Evolutionary conservation across 2,888 invertebrate species (phyloP).

Genomic region (Globia sparganii): DNA sequence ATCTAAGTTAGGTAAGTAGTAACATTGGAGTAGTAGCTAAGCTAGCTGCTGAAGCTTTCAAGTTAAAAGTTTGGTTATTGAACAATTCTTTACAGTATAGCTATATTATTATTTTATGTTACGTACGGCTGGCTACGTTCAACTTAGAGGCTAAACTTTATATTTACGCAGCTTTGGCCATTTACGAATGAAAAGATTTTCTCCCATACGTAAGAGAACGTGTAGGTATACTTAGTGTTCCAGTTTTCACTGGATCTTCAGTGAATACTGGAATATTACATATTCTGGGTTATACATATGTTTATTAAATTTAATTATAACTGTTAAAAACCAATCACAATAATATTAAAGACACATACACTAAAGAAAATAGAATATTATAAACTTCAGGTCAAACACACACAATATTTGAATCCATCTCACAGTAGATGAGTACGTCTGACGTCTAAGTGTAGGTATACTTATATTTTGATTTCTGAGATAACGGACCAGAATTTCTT

Average conservation of each 20-base stretch:
- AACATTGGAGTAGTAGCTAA: conserved; percentile 6
- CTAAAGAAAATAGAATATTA: neutral
- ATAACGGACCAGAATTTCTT: neutral
- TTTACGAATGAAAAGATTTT: neutral
- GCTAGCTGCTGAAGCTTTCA: neutral
- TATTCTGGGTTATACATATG: neutral
- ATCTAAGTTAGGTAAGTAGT: conserved; percentile 20
- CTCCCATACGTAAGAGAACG: neutral
- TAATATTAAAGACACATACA: neutral
- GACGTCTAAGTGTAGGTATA: neutral
- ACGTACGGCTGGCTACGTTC: neutral
- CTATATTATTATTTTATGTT: no score
- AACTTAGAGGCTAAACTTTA: neutral
- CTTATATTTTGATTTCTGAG: neutral
- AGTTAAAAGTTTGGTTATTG: conserved; percentile 28
- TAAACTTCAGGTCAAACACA: neutral
- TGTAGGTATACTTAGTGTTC: neutral
- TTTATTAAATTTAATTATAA: neutral
- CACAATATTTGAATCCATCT: neutral
- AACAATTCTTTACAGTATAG: neutral
- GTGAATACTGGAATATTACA: neutral
- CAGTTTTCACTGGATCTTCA: neutral
- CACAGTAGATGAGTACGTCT: neutral
- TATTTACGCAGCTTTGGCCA: conserved; percentile 1
- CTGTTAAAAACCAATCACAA: neutral